A percentile compares a stretch with the other conserved stretches of the same genome.
Conservation (phyloP, 2,113 vertebrate genomes). For the Nyctibius bracteatus region DNA sequence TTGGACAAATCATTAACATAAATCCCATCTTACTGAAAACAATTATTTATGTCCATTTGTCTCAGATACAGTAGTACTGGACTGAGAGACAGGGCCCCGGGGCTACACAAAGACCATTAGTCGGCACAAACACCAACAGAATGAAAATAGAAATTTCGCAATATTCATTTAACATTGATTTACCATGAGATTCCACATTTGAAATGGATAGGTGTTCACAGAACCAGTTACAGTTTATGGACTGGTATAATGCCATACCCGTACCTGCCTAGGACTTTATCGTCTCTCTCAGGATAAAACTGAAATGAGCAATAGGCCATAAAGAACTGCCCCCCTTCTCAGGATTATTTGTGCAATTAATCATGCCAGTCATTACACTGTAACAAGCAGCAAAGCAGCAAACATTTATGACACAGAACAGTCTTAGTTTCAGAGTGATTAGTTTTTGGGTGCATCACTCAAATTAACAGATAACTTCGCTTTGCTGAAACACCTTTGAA, state of each 20-base stretch:
- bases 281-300: background rate
- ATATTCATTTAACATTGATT: background rate
- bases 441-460: background rate
- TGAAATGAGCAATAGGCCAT: background rate
- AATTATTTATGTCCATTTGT: background rate
- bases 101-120: background rate
- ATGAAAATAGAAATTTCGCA: background rate
- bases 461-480: background rate
- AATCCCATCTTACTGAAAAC: background rate
- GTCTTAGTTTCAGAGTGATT: background rate
- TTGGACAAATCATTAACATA: background rate
- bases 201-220: background rate
- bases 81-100: background rate
- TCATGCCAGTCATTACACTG: background rate
- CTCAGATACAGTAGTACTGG: background rate
- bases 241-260: background rate
- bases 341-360: background rate
- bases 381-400: background rate
- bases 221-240: background rate
- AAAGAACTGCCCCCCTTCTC: background rate
- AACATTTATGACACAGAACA: background rate
- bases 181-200: background rate
- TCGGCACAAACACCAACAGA: background rate
- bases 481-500: background rate
- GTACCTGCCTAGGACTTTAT: background rate